These are phyloP conservation scores for Alectoris magna DNA, from an alignment of 2,797 vertebrate genomes.

Conservation along the genomic window DNA sequence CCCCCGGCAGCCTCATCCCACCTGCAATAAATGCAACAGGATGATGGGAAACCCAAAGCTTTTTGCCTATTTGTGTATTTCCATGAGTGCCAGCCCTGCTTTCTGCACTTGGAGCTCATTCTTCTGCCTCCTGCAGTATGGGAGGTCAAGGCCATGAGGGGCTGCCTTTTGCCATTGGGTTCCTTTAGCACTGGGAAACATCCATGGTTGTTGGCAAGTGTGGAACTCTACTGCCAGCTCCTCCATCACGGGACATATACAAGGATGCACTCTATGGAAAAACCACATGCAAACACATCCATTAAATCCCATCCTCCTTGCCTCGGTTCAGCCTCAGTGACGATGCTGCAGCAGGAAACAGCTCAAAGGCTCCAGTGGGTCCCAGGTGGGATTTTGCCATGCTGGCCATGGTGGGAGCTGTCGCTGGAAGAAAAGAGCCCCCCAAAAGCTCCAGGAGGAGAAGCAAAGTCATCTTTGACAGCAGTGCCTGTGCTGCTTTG, in stretches of 20 bases:
- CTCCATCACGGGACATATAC: fast-evolving
- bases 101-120: too few relatives aligned
- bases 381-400: not conserved
- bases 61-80: not conserved
- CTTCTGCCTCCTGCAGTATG: fast-evolving
- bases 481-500: fast-evolving
- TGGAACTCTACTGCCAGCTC: fast-evolving
- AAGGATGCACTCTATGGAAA: fast-evolving
- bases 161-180: not conserved
- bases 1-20: not conserved
- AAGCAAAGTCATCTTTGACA: not conserved
- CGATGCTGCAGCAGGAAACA: not conserved
- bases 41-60: fast-evolving
- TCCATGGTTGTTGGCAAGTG: fast-evolving
- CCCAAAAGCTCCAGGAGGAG: not conserved
- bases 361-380: fast-evolving
- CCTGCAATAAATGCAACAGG: not conserved
- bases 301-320: not conserved
- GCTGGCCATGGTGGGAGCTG: not conserved
- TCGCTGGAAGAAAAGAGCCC: not conserved
- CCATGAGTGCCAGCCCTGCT: fast-evolving
- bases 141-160: fast-evolving
- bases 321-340: not conserved
- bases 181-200: not conserved
- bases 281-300: fast-evolving